Evolutionary conservation across 1,140 invertebrate genomes (phyloP).

Genomic region (Zaprionus kolodkinae): DNA sequence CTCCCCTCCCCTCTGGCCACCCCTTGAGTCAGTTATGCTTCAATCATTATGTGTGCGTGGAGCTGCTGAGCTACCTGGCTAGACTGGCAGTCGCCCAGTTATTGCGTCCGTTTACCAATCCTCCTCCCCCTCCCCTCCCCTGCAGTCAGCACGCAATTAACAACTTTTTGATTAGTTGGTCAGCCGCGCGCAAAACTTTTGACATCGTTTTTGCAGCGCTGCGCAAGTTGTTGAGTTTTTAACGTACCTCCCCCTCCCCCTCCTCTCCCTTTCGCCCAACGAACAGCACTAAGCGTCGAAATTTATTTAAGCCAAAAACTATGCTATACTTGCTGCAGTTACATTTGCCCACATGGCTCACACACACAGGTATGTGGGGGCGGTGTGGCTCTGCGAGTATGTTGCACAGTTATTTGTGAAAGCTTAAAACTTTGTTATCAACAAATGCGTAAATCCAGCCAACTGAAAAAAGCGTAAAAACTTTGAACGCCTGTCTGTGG

Average conservation of each 20-base stretch:
- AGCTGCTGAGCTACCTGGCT: neutral
- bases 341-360: neutral
- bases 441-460: conserved; percentile 79
- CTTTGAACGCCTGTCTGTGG: conserved; percentile 33
- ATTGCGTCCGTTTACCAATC: conserved; percentile 38
- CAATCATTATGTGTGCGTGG: neutral
- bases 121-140: neutral
- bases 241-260: conserved; percentile 5
- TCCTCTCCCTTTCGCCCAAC: too few species aligned
- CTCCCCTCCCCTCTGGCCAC: too few species aligned
- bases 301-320: conserved; percentile 55
- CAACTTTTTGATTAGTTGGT: conserved; percentile 77
- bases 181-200: conserved; percentile 67
- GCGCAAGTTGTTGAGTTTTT: conserved; percentile 42
- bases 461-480: conserved; percentile 49
- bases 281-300: conserved; percentile 32
- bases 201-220: conserved; percentile 63
- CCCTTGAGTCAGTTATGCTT: neutral
- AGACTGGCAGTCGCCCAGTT: conserved; percentile 21
- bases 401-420: conserved; percentile 65
- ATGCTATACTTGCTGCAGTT: conserved; percentile 34
- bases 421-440: conserved; percentile 80
- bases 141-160: conserved; percentile 66
- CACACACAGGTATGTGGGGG: neutral
- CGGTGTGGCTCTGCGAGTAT: conserved; percentile 39